Percentiles rank a stretch among this genome's conserved stretches.
These are phyloP conservation scores for Notodonta dromedarius DNA, from an alignment of 2,888 invertebrate genomes.

Conservation along the genomic window DNA sequence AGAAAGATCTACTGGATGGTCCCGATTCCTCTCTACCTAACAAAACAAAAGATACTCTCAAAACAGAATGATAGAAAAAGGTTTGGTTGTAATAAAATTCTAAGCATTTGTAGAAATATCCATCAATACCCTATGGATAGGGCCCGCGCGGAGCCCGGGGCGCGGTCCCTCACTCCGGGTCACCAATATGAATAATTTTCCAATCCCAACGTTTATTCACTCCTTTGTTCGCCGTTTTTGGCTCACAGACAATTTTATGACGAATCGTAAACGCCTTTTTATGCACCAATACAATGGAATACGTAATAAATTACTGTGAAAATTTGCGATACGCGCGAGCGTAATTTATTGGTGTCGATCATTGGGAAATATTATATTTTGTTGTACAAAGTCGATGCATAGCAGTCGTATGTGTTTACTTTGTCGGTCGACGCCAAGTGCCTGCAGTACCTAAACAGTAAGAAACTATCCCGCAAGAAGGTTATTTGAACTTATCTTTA, in stretches of 20 bases:
- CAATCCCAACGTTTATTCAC: slow-evolving; percentile 67
- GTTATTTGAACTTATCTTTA: too few species aligned
- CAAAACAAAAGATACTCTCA: slow-evolving; percentile 35
- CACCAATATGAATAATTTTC: slow-evolving; percentile 76
- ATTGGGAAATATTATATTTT: neutral
- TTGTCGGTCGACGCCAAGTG: too few species aligned
- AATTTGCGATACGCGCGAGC: slow-evolving; percentile 13
- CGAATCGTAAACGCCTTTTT: slow-evolving; percentile 58
- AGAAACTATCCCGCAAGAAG: too few species aligned
- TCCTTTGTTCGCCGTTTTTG: slow-evolving; percentile 61
- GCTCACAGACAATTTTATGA: slow-evolving; percentile 60
- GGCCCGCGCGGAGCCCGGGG: slow-evolving; percentile 23
- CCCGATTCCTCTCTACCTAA: neutral
- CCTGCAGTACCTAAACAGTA: too few species aligned
- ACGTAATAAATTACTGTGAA: slow-evolving; percentile 29
- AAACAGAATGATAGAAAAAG: slow-evolving; percentile 47
- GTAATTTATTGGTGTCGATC: slow-evolving; percentile 12
- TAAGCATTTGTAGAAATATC: slow-evolving; percentile 50
- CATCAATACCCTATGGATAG: slow-evolving; percentile 38
- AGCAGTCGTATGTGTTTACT: too few species aligned
- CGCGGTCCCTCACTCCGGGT: slow-evolving; percentile 46
- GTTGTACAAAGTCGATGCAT: neutral
- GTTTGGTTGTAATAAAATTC: slow-evolving; percentile 51
- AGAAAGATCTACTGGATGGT: neutral
- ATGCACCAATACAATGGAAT: slow-evolving; percentile 31